Evolutionary conservation across 2,113 vertebrate genomes (phyloP), one percentile per base, ranked within the genome.

Genomic region (Oxyruncus cristatus): DNA sequence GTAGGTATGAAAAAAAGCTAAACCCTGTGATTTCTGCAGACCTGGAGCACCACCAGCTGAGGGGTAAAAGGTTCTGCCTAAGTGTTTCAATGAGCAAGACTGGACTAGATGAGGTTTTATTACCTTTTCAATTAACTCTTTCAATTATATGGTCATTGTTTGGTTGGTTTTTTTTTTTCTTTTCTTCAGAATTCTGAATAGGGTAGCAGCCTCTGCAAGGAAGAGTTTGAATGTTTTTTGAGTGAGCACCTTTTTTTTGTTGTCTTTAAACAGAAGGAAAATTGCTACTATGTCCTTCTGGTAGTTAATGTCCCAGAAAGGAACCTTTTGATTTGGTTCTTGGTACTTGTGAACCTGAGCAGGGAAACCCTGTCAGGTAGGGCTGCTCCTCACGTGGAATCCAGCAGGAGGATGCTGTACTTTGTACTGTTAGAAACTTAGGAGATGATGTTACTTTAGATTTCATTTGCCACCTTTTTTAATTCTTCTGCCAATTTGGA

Each of bases 191-290:
- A 2, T 49, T 80, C 23, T 42, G 15, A 67, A 33, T 2, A 28
- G 24, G 0, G 0, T 9, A n/a, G 26, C 22, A 63, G 4, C 23
- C 62, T 53, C 30, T 39, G 47, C 44, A 47, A 22, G n/a, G 11
- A 22, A 16, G 26, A 16, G 12, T 32, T 23, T 19, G 28, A 47
- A 47, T 23, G 24, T 50, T 14, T 77, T 81, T 72, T 33, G 8
- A 59, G 9, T 7, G 46, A 26, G 8, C 8, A 6, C 21, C 1
- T 37, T 85, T 73, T 20, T 20, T 42, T 62, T 56, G 47, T 7
- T 33, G 12, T 8, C 5, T 53, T 63, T n/a, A 56, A 71, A 42
- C 8, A 14, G 47, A 44, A 78, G 19, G 6, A 33, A 41, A 53
- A 33, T 32, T 14, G 9, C 15, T 18, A 28, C 2, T 11, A 13